These are phyloP conservation scores for Thera obeliscata DNA, from an alignment of 2,888 invertebrate genomes.

Conservation along the genomic window DNA sequence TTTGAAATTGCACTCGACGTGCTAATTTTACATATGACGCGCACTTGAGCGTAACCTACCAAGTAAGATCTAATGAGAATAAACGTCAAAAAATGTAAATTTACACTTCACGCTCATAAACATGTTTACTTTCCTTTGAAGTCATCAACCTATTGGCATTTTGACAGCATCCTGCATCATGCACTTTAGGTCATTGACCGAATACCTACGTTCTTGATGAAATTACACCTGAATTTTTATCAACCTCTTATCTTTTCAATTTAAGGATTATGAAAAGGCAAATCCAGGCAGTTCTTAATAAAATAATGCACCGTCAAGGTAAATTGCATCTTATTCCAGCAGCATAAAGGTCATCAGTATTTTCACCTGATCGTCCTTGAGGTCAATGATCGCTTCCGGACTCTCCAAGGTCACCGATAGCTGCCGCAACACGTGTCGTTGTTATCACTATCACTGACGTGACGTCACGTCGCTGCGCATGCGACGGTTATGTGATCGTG, in stretches of 20 bases:
- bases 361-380: conserved; percentile 21
- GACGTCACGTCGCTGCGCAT: conserved; percentile 27
- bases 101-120: conserved; percentile 13
- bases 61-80: not conserved
- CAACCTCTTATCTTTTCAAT: not conserved
- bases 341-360: conserved; percentile 2
- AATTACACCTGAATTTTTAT: not conserved
- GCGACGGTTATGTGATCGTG: conserved; percentile 13
- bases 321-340: conserved; percentile 12
- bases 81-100: conserved; percentile 8
- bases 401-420: conserved; percentile 27
- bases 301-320: not conserved
- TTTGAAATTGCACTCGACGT: too few species aligned
- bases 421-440: conserved; percentile 13
- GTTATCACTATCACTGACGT: conserved; percentile 21
- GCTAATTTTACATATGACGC: conserved; percentile 1
- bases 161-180: conserved; percentile 15
- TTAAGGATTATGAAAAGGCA: not conserved
- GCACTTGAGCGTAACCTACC: too few species aligned
- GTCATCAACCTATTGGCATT: conserved; percentile 27
- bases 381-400: conserved; percentile 29
- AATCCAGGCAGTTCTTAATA: not conserved
- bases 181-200: conserved; percentile 10
- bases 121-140: conserved; percentile 27
- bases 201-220: conserved; percentile 3